A percentile compares a stretch with the other conserved stretches of the same genome.
Evolutionary conservation across 2,113 vertebrate genomes (phyloP).

Genomic region (Diphyllodes magnificus): DNA sequence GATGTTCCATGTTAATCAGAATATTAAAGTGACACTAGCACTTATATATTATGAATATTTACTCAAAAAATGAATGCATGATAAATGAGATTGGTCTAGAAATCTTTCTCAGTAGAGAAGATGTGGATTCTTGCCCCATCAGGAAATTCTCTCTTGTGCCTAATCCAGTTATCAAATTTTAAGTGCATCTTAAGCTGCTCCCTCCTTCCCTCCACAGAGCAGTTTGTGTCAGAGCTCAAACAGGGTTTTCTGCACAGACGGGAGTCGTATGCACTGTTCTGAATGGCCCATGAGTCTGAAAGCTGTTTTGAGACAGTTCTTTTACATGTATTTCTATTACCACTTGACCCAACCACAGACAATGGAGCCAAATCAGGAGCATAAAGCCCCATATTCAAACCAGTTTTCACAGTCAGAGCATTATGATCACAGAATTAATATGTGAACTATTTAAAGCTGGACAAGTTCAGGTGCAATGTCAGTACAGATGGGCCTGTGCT

Average conservation of each 20-base stretch:
- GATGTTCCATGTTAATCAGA: conserved; percentile 26
- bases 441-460: neutral
- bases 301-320: neutral
- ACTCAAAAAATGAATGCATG: conserved; percentile 43
- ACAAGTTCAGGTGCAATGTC: neutral
- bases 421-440: neutral
- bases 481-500: neutral
- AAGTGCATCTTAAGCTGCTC: neutral
- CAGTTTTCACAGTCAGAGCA: neutral
- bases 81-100: conserved; percentile 12
- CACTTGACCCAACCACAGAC: neutral
- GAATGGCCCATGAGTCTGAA: neutral
- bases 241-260: neutral
- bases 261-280: rapidly evolving
- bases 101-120: neutral
- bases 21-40: conserved; percentile 47
- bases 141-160: neutral
- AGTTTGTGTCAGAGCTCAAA: neutral
- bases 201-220: neutral
- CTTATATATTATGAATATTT: conserved; percentile 59
- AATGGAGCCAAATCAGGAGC: neutral
- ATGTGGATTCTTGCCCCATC: neutral
- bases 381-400: neutral
- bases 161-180: neutral
- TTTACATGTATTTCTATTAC: rapidly evolving